phyloP scores from a whole-genome alignment of 2,888 invertebrate genomes.

The Pammene fasciana region DNA sequence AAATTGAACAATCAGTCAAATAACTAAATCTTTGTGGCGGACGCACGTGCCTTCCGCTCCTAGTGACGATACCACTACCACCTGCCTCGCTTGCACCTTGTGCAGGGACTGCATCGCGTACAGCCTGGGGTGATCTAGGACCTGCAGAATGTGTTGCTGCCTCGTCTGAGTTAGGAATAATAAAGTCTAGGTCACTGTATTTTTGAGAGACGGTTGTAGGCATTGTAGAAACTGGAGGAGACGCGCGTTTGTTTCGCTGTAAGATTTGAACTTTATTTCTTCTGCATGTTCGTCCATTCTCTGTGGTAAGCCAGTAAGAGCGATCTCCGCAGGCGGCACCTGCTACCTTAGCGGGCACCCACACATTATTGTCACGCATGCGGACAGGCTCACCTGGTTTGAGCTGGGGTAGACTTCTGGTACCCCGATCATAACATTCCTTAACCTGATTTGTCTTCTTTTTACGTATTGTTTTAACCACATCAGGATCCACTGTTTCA shows the following conservation, averaged over 20 bases:
- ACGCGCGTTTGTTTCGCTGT: neutral
- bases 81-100: no score
- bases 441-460: neutral
- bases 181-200: no score
- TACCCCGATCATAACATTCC: neutral
- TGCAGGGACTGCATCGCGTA: no score
- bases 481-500: neutral
- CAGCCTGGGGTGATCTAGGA: no score
- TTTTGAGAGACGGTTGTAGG: no score
- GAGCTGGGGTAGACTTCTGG: neutral
- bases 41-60: no score
- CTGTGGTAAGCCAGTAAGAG: neutral
- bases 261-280: neutral
- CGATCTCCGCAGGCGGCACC: neutral
- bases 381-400: constrained; percentile 6
- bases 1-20: no score
- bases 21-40: neutral
- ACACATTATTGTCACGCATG: neutral
- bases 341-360: neutral
- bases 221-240: no score
- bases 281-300: neutral
- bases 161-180: no score
- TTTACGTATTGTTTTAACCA: neutral
- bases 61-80: no score
- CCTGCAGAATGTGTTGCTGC: no score